Evolutionary conservation across 35 echinoderm and acorn worm genomes (phyloP).

Genomic region (Ophiothrix spiculata): DNA sequence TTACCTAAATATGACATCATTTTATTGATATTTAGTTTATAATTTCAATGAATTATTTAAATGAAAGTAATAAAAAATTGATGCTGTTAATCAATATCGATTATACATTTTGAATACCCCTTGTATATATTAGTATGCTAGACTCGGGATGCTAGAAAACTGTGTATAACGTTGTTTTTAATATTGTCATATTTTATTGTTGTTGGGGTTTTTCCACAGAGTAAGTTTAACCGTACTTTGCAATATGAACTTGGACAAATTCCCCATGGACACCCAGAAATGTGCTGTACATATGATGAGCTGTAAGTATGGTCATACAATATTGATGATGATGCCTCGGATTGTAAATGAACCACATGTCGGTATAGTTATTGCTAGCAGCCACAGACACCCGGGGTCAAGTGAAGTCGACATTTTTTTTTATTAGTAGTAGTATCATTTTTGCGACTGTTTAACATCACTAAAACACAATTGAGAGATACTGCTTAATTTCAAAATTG

Average conservation of each 20-base stretch:
- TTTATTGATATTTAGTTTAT: neutral
- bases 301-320: neutral
- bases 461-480: too few species aligned
- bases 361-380: too few species aligned
- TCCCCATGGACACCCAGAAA: neutral
- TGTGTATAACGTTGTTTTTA: too few species aligned
- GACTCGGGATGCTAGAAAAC: too few species aligned
- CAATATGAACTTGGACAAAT: neutral
- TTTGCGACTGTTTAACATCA: too few species aligned
- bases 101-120: neutral
- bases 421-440: too few species aligned
- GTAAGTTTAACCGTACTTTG: neutral
- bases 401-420: too few species aligned
- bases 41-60: neutral
- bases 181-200: neutral
- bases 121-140: neutral
- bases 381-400: too few species aligned
- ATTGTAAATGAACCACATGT: too few species aligned
- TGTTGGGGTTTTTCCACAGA: neutral
- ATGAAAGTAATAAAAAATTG: neutral
- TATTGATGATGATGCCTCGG: too few species aligned
- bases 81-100: neutral
- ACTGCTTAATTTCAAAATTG: too few species aligned
- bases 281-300: slow-evolving; percentile 12
- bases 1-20: too few species aligned